Evolutionary conservation across 2,113 vertebrate genomes (phyloP).

Genomic region (Regulus satrapa): DNA sequence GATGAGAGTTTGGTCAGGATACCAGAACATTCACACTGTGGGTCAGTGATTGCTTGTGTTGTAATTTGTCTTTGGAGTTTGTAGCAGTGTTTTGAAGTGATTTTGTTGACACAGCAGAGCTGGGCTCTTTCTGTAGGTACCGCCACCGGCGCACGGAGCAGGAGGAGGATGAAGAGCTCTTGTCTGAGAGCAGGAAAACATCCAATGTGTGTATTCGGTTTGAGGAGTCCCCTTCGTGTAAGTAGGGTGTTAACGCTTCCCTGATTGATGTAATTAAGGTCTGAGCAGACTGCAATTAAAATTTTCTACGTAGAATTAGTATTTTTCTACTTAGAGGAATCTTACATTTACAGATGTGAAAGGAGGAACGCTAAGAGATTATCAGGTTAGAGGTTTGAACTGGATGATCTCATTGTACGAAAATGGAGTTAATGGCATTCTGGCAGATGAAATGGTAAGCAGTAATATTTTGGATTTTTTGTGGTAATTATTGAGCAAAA

Average conservation of each 20-base stretch:
- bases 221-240: conserved; percentile 88
- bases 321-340: conserved; percentile 22
- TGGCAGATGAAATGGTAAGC: conserved; percentile 92
- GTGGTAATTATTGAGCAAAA: neutral
- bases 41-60: neutral
- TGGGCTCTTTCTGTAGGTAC: conserved; percentile 66
- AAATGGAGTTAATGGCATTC: conserved; percentile 90
- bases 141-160: conserved; percentile 86
- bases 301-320: neutral
- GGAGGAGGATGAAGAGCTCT: conserved; percentile 86
- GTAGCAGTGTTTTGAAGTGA: neutral
- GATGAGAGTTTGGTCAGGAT: neutral
- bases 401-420: conserved; percentile 92
- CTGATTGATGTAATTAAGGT: neutral
- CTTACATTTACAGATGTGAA: conserved; percentile 81
- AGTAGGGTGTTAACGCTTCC: too few species aligned
- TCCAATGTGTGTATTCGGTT: conserved; percentile 84
- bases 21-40: neutral
- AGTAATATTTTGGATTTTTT: neutral
- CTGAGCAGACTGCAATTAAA: neutral
- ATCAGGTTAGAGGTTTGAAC: conserved; percentile 88
- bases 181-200: conserved; percentile 83
- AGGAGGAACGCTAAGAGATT: conserved; percentile 85
- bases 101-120: neutral
- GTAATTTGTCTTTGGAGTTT: neutral